These are phyloP conservation scores for Coenonympha glycerion DNA, from an alignment of 2,888 invertebrate species.

Conservation along the genomic window DNA sequence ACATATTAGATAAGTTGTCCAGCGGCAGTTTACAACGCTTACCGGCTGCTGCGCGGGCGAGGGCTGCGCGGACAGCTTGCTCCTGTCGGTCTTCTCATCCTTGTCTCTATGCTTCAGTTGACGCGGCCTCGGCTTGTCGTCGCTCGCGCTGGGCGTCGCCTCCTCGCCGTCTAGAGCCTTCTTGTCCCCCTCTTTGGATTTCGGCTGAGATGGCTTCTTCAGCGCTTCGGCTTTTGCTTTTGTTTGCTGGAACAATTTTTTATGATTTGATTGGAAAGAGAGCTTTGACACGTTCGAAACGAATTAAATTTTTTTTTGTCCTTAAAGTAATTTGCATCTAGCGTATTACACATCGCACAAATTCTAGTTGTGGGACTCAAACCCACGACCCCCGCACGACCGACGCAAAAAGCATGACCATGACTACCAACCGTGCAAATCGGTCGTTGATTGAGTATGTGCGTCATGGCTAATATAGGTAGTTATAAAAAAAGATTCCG, in stretches of 20 bases:
- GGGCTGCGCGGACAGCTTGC: slow-evolving; percentile 40
- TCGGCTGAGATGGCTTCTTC: slow-evolving; percentile 65
- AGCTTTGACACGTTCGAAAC: no score
- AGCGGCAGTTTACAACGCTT: slow-evolving; percentile 17
- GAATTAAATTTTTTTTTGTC: no score
- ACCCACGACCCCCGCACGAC: no score
- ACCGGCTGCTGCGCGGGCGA: slow-evolving; percentile 40
- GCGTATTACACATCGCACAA: no score
- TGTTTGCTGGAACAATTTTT: slow-evolving; percentile 45
- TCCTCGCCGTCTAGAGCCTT: slow-evolving; percentile 38
- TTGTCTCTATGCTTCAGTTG: slow-evolving; percentile 32
- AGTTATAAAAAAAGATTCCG: no score
- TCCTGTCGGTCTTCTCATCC: slow-evolving; percentile 43
- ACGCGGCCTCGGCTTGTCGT: slow-evolving; percentile 44
- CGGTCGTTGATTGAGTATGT: no score
- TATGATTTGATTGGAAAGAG: no score
- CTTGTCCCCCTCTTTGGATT: slow-evolving; percentile 52
- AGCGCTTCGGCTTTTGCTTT: slow-evolving; percentile 78
- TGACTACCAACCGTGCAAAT: no score
- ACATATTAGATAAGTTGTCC: background rate
- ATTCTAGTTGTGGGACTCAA: no score
- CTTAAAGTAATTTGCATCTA: no score
- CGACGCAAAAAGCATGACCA: no score
- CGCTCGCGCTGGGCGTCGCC: slow-evolving; percentile 30
- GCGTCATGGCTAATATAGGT: no score